These are phyloP conservation scores for Abramis brama DNA, from an alignment of 2,113 vertebrate genomes.

Conservation along the genomic window DNA sequence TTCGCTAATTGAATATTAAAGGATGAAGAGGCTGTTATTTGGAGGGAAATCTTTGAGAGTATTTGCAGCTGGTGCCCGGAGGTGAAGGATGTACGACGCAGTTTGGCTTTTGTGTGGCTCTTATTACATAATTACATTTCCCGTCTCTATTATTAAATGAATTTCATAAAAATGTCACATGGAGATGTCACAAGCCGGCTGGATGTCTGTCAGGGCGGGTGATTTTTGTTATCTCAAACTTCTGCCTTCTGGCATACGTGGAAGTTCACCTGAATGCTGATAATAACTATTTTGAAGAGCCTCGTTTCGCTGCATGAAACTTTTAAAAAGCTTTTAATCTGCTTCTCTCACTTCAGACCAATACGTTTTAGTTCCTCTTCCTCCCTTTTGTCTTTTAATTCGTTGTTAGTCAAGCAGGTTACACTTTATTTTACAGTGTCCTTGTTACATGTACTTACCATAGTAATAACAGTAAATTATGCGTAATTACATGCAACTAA, in stretches of 20 bases:
- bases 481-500: too few relatives aligned
- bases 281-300: not conserved
- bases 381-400: not conserved
- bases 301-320: not conserved
- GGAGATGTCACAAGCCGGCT: not conserved
- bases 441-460: too few relatives aligned
- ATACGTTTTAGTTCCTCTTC: not conserved
- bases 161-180: constrained; percentile 12
- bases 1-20: not conserved
- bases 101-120: not conserved
- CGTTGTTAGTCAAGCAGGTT: not conserved
- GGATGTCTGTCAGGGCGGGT: not conserved
- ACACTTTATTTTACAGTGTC: too few relatives aligned
- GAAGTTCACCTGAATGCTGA: not conserved
- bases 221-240: not conserved
- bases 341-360: not conserved
- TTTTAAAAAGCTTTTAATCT: not conserved
- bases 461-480: too few relatives aligned
- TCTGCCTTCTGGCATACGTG: too few relatives aligned
- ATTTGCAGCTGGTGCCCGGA: not conserved
- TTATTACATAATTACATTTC: constrained; percentile 25
- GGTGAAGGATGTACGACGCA: not conserved
- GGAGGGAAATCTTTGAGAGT: not conserved
- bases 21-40: not conserved
- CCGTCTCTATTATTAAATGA: constrained; percentile 25